A percentile compares a stretch with the other conserved stretches of the same genome.
Evolutionary conservation across 1,140 invertebrate genomes (phyloP).

Genomic region (Fopius arisanus): DNA sequence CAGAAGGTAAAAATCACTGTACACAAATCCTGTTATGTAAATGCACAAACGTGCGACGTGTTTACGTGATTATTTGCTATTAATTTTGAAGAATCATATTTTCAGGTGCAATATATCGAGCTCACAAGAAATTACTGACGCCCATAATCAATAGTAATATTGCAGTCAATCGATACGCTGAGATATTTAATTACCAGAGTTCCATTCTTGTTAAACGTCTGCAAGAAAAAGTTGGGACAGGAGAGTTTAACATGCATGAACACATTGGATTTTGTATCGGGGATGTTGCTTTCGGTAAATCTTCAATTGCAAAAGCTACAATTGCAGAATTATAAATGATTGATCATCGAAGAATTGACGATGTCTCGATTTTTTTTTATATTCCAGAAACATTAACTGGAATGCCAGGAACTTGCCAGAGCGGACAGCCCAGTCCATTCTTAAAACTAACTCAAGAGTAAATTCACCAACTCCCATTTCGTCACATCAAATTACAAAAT

Average conservation of each 20-base stretch:
- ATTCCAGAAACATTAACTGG: background rate
- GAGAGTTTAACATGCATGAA: background rate
- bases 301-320: too few relatives aligned
- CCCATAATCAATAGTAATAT: background rate
- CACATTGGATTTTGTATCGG: background rate
- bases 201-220: background rate
- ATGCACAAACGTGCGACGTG: too few relatives aligned
- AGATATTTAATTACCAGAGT: background rate
- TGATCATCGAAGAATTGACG: background rate
- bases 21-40: too few relatives aligned
- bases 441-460: background rate
- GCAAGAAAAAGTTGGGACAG: background rate
- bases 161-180: background rate
- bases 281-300: background rate
- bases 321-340: background rate
- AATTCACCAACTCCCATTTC: background rate
- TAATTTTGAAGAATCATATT: too few relatives aligned
- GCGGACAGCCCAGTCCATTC: background rate
- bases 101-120: background rate
- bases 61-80: too few relatives aligned
- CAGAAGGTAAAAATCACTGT: background rate
- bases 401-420: background rate
- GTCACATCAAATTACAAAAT: background rate
- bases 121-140: background rate
- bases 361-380: background rate